A percentile compares a stretch with the other conserved stretches of the same genome.
Evolutionary conservation across 2,113 vertebrate genomes (phyloP).

Genomic region (Sapajus apella): DNA sequence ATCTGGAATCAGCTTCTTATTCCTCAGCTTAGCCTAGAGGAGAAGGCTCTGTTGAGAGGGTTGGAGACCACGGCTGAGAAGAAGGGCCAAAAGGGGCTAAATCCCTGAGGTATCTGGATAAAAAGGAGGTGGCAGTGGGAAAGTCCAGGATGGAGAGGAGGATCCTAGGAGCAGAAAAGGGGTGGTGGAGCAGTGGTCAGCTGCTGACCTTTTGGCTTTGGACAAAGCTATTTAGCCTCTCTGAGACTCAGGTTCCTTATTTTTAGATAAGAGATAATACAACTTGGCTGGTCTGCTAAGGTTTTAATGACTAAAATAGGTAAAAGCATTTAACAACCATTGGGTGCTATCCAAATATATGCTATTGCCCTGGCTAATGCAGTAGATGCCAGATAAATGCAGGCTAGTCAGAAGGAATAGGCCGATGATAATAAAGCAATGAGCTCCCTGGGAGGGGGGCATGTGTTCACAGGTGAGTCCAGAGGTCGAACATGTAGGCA

Average conservation of each 20-base stretch:
- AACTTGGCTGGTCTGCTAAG: background rate
- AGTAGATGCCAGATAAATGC: background rate
- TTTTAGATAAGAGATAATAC: constrained; percentile 4
- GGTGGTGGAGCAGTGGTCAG: background rate
- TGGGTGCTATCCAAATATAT: background rate
- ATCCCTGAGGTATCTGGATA: background rate
- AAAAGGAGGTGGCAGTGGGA: background rate
- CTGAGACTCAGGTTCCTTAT: background rate
- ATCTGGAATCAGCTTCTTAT: background rate
- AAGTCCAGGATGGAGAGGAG: background rate
- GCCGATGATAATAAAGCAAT: background rate
- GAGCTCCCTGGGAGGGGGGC: background rate
- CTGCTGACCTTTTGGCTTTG: background rate
- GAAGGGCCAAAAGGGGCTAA: background rate
- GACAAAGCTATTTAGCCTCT: background rate
- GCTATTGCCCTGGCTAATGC: background rate
- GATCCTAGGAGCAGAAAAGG: no score
- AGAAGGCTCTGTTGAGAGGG: background rate
- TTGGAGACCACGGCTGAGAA: background rate
- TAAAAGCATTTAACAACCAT: background rate
- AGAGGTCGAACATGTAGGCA: background rate
- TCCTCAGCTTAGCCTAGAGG: background rate
- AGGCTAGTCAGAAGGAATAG: background rate
- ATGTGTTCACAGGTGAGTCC: background rate
- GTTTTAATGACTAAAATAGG: constrained; percentile 21